These are phyloP conservation scores for Leptinotarsa undecemlineata DNA, from an alignment of 1,140 invertebrate genomes.

Conservation along the genomic window DNA sequence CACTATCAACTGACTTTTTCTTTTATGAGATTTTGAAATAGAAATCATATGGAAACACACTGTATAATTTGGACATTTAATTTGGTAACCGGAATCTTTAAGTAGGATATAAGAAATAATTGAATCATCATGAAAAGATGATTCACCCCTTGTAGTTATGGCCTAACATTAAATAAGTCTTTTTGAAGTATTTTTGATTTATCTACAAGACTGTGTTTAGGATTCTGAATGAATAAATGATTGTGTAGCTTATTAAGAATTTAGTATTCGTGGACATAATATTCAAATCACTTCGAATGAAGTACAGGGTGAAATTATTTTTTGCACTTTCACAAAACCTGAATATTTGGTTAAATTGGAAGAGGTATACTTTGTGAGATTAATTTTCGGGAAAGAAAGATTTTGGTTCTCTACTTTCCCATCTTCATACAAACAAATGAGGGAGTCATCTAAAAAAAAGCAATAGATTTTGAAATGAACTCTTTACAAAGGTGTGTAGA, in stretches of 20 bases:
- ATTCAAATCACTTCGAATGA: too few relatives aligned
- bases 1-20: too few relatives aligned
- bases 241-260: not conserved
- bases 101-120: not conserved
- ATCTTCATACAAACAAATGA: too few relatives aligned
- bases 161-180: slow-evolving; percentile 16
- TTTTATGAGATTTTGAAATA: not conserved
- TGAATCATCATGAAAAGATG: slow-evolving; percentile 7
- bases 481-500: too few relatives aligned
- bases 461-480: too few relatives aligned
- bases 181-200: slow-evolving; percentile 5
- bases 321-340: too few relatives aligned
- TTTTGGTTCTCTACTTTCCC: too few relatives aligned
- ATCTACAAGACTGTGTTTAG: slow-evolving; percentile 14
- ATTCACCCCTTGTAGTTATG: slow-evolving; percentile 12
- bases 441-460: too few relatives aligned
- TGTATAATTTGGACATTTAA: not conserved
- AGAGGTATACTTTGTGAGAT: too few relatives aligned
- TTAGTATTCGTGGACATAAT: not conserved
- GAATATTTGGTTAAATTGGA: too few relatives aligned
- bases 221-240: not conserved
- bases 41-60: not conserved
- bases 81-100: slow-evolving; percentile 6
- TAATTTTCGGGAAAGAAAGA: too few relatives aligned
- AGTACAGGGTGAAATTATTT: too few relatives aligned